phyloP scores from a whole-genome alignment of 2,888 invertebrate genomes.

The Ormia ochracea region DNA sequence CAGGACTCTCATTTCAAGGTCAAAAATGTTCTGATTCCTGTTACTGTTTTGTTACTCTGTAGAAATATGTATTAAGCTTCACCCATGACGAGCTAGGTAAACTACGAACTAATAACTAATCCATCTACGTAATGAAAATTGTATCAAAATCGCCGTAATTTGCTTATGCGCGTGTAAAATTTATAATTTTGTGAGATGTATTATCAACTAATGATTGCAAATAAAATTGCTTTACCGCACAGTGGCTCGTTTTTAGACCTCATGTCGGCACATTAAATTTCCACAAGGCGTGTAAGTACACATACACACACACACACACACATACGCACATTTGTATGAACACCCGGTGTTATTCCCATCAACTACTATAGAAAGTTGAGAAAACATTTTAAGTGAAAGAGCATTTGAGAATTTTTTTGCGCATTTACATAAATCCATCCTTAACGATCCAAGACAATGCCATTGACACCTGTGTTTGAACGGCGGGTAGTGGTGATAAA shows the following conservation, averaged over 20 bases:
- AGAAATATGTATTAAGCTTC: too few relatives aligned
- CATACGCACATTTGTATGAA: neutral
- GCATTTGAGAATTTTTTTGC: conserved; percentile 17
- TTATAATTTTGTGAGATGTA: conserved; percentile 19
- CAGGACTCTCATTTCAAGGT: too few relatives aligned
- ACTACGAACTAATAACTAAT: too few relatives aligned
- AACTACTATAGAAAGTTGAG: too few relatives aligned
- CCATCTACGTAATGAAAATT: too few relatives aligned
- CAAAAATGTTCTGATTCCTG: too few relatives aligned
- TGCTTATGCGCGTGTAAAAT: neutral
- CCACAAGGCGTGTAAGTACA: neutral
- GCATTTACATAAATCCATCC: conserved; percentile 29
- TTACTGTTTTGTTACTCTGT: too few relatives aligned
- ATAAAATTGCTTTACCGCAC: conserved; percentile 5
- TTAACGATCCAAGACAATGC: conserved; percentile 6
- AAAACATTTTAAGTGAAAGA: conserved; percentile 1
- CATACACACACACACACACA: neutral
- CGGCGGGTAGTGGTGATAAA: neutral
- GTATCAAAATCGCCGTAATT: too few relatives aligned
- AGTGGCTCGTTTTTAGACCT: neutral
- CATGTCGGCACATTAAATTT: conserved; percentile 9
- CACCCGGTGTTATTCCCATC: too few relatives aligned
- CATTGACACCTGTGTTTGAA: conserved; percentile 18
- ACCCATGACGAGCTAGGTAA: too few relatives aligned
- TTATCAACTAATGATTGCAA: conserved; percentile 1